Conservation (phyloP, 2,888 invertebrate genomes). For the Ophion ventricosus region DNA sequence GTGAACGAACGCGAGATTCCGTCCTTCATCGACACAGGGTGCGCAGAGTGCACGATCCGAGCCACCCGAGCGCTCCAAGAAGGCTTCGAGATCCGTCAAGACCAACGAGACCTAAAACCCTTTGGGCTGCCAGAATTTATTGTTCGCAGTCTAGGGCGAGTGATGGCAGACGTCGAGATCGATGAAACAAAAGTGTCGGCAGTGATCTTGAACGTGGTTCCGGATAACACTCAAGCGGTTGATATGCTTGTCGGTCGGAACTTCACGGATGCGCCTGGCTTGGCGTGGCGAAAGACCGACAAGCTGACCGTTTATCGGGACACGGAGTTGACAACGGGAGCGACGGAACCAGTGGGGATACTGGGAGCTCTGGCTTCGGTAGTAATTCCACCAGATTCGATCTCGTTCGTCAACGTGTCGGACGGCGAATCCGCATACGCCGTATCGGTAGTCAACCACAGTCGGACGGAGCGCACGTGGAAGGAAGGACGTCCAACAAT, state of each 20-base stretch:
- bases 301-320: not conserved
- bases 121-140: not conserved
- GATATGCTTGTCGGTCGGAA: constrained; percentile 1
- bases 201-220: not conserved
- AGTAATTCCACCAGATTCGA: not conserved
- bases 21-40: constrained; percentile 50
- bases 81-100: not conserved
- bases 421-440: not conserved
- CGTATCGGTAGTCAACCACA: no score
- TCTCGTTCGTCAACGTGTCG: not conserved
- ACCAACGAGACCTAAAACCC: not conserved
- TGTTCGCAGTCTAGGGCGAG: not conserved
- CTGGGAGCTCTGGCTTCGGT: not conserved
- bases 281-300: not conserved
- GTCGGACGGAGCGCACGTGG: no score
- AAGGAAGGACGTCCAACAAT: not conserved
- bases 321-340: not conserved
- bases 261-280: not conserved
- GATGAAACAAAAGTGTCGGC: not conserved
- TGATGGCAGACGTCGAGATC: not conserved
- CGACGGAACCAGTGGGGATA: not conserved
- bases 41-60: constrained; percentile 47
- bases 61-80: constrained; percentile 5
- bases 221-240: not conserved
- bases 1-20: not conserved